A percentile compares a stretch with the other conserved stretches of the same genome.
These are phyloP conservation scores for Parapsyche elsis DNA, from an alignment of 1,140 invertebrate species.

Conservation along the genomic window DNA sequence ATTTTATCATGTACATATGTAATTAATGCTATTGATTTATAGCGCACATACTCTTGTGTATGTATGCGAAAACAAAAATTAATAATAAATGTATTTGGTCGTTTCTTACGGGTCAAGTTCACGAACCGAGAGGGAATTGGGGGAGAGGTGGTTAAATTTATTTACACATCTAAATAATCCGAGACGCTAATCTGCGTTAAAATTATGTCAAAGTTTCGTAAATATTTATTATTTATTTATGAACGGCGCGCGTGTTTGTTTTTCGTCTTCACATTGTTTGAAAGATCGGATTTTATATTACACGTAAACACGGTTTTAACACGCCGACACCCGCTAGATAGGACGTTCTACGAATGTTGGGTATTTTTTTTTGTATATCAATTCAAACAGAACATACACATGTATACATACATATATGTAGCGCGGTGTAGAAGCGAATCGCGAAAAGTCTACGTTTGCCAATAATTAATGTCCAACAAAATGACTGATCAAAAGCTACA, in stretches of 20 bases:
- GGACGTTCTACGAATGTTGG: too few species aligned
- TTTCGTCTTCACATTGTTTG: neutral
- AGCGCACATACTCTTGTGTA: neutral
- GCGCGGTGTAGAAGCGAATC: too few species aligned
- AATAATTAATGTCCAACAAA: too few species aligned
- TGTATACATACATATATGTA: too few species aligned
- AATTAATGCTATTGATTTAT: neutral
- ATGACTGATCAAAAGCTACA: too few species aligned
- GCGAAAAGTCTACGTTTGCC: too few species aligned
- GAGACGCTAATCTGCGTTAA: neutral
- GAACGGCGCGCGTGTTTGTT: neutral
- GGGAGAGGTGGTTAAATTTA: neutral
- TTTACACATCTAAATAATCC: too few species aligned
- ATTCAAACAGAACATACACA: too few species aligned
- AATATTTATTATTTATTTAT: neutral
- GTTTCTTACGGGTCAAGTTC: neutral
- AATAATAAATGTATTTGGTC: neutral
- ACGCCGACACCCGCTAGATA: too few species aligned
- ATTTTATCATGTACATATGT: too few species aligned
- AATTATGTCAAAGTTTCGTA: neutral
- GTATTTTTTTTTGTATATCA: too few species aligned
- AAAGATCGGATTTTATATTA: neutral
- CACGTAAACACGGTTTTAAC: neutral
- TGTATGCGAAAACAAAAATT: neutral
- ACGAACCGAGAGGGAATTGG: neutral